Conservation (phyloP, 2,113 vertebrate genomes). For the Python bivittatus region DNA sequence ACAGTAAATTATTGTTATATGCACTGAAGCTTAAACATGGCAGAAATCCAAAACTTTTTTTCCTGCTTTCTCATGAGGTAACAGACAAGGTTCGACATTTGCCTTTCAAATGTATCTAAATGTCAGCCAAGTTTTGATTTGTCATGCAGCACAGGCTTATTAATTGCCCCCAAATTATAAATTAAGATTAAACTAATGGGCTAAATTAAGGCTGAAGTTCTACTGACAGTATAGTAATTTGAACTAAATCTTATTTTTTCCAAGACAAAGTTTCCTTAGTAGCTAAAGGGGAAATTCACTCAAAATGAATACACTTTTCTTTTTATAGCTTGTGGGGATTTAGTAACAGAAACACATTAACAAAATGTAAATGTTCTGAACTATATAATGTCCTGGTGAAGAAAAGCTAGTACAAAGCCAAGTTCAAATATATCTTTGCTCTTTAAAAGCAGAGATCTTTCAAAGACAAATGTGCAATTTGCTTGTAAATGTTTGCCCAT, state of each 20-base stretch:
- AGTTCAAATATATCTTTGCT: background rate
- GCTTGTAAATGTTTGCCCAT: background rate
- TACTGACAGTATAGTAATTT: constrained; percentile 13
- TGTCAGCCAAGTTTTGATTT: constrained; percentile 21
- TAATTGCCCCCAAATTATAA: constrained; percentile 16
- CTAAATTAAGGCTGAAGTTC: constrained; percentile 18
- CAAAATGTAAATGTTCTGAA: constrained; percentile 3
- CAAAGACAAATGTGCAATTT: background rate
- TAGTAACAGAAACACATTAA: background rate
- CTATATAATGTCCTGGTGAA: background rate
- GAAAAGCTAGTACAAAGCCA: background rate
- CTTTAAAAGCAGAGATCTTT: background rate
- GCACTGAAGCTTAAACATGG: constrained; percentile 1
- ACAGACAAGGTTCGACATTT: constrained; percentile 6
- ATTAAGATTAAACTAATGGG: background rate
- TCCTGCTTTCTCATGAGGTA: background rate
- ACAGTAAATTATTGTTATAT: constrained; percentile 16
- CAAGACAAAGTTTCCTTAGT: background rate
- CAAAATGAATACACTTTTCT: constrained; percentile 4
- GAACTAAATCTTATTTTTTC: constrained; percentile 12
- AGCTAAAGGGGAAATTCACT: constrained; percentile 21
- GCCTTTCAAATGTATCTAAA: constrained; percentile 25
- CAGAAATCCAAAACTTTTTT: background rate
- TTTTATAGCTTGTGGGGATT: background rate
- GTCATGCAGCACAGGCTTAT: background rate